Percentiles rank a stretch among this genome's conserved stretches.
phyloP scores from a whole-genome alignment of 2,888 invertebrate genomes.

The Lasioglossum marginatum region DNA sequence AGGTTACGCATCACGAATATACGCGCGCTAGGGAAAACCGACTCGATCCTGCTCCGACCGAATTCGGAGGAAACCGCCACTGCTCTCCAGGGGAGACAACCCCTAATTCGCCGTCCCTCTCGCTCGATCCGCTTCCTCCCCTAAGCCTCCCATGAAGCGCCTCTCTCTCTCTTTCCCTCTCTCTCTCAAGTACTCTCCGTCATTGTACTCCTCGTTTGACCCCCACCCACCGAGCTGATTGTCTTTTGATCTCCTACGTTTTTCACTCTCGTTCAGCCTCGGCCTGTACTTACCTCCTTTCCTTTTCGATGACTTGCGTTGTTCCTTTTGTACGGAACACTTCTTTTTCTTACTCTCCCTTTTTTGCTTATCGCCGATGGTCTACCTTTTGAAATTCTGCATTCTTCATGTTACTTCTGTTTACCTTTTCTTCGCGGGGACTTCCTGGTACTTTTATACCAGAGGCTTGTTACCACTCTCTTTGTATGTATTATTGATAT shows the following conservation, averaged over 20 bases:
- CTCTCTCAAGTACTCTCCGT: slow-evolving; percentile 15
- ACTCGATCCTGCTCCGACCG: slow-evolving; percentile 55
- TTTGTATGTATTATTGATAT: background rate
- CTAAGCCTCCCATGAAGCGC: slow-evolving; percentile 33
- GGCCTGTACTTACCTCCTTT: background rate
- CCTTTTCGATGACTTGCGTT: background rate
- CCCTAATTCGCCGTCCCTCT: slow-evolving; percentile 48
- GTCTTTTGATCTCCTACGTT: slow-evolving; percentile 53
- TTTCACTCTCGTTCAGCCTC: slow-evolving; percentile 13
- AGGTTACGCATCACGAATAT: slow-evolving; percentile 65
- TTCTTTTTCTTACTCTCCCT: background rate
- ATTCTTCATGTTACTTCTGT: background rate
- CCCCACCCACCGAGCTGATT: slow-evolving; percentile 24
- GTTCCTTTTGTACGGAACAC: background rate
- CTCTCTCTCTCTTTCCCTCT: slow-evolving; percentile 17
- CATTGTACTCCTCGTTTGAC: slow-evolving; percentile 33
- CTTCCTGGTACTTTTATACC: background rate
- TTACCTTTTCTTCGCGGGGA: background rate
- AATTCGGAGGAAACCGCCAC: slow-evolving; percentile 56
- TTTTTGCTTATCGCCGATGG: background rate
- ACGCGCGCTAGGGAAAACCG: slow-evolving; percentile 59
- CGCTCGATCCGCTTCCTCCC: slow-evolving; percentile 22
- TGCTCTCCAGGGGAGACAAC: slow-evolving; percentile 56
- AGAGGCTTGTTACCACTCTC: background rate
- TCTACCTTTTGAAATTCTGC: background rate